phyloP scores from a whole-genome alignment of 2,113 vertebrate genomes.

The Bungarus multicinctus region DNA sequence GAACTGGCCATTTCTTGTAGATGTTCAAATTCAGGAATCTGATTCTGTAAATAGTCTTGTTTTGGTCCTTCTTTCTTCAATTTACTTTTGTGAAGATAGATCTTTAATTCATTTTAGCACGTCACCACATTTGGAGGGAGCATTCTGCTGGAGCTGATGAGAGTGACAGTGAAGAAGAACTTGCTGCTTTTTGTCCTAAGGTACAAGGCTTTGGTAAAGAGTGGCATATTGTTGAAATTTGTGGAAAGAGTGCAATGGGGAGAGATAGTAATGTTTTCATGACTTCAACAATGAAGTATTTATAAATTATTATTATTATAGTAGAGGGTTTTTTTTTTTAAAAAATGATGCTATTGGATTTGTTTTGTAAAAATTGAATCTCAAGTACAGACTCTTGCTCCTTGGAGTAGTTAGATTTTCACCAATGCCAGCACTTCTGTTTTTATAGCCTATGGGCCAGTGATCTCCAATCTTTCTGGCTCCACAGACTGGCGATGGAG shows the following conservation, averaged over 20 bases:
- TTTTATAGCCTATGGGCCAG: background rate
- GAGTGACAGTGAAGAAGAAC: conserved; percentile 92
- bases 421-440: background rate
- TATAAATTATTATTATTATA: background rate
- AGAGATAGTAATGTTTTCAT: background rate
- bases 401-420: background rate
- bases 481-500: background rate
- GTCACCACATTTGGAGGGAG: conserved; percentile 65
- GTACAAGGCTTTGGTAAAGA: conserved; percentile 61
- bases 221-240: background rate
- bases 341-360: background rate
- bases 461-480: background rate
- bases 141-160: conserved; percentile 63
- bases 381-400: background rate
- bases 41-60: background rate
- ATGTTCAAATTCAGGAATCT: background rate
- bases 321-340: background rate
- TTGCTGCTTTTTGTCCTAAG: conserved; percentile 92
- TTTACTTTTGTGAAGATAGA: background rate
- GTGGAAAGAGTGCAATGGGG: background rate
- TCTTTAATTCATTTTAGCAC: conserved; percentile 69
- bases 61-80: background rate
- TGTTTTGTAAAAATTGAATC: background rate
- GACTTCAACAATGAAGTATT: background rate
- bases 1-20: background rate